These are phyloP conservation scores for Gnatocerus cornutus DNA, from an alignment of 2,888 invertebrate species.

Conservation along the genomic window DNA sequence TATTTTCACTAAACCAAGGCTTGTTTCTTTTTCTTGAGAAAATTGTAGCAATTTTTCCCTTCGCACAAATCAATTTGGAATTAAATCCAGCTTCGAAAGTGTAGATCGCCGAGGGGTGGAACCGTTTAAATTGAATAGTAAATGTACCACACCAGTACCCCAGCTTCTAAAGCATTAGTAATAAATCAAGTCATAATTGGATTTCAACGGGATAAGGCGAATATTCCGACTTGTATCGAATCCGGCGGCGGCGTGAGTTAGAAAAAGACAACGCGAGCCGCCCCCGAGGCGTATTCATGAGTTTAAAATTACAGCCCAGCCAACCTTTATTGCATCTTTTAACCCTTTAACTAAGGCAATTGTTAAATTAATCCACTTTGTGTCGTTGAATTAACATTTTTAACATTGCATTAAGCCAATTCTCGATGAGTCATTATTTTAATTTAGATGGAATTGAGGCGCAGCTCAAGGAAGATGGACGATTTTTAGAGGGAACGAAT, in stretches of 20 bases:
- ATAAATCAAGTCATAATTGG: conserved; percentile 55
- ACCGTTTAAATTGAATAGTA: conserved; percentile 41
- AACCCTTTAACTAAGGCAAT: conserved; percentile 52
- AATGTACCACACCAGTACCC: conserved; percentile 33
- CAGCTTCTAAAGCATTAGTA: conserved; percentile 51
- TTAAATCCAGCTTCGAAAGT: conserved; percentile 10
- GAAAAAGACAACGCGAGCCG: conserved; percentile 31
- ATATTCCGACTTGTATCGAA: conserved; percentile 38
- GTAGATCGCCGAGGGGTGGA: conserved; percentile 18
- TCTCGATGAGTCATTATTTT: conserved; percentile 45
- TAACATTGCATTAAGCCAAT: conserved; percentile 44
- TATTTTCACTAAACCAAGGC: conserved; percentile 3
- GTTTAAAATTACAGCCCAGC: conserved; percentile 50
- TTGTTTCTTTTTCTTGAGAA: conserved; percentile 5
- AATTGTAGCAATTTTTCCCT: conserved; percentile 2
- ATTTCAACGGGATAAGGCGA: conserved; percentile 48
- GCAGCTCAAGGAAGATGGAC: background rate
- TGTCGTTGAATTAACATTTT: conserved; percentile 52
- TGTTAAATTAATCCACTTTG: conserved; percentile 53
- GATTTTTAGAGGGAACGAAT: conserved; percentile 12
- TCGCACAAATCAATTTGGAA: conserved; percentile 18
- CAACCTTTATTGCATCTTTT: conserved; percentile 50
- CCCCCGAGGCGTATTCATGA: conserved; percentile 48
- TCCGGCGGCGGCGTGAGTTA: conserved; percentile 15
- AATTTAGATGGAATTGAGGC: conserved; percentile 31